These are phyloP conservation scores for Xylocopa sonorina DNA, from an alignment of 1,140 invertebrate genomes.

Conservation along the genomic window DNA sequence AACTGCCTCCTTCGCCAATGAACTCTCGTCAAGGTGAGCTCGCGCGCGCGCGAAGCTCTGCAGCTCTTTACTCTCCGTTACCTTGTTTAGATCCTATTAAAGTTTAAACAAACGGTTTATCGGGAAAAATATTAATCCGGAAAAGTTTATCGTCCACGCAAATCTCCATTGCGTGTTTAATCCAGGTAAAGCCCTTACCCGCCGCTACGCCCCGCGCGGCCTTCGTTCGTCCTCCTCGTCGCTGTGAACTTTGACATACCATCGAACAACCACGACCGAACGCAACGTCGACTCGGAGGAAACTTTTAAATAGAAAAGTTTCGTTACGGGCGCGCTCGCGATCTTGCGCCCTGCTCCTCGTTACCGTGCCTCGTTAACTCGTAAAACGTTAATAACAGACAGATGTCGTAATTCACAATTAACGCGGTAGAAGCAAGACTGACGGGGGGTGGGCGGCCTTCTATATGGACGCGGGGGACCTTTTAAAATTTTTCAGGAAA, in stretches of 20 bases:
- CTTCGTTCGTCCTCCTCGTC: background rate
- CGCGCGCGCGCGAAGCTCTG: background rate
- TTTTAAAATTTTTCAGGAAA: conserved; percentile 45
- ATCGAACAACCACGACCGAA: conserved; percentile 35
- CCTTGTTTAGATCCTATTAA: conserved; percentile 29
- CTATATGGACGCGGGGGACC: background rate
- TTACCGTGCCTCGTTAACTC: conserved; percentile 58
- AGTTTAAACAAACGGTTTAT: conserved; percentile 35
- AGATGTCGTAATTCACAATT: conserved; percentile 61
- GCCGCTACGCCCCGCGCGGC: no score
- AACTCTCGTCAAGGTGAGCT: no score
- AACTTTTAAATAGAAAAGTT: conserved; percentile 69
- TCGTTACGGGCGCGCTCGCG: conserved; percentile 6
- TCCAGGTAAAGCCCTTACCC: conserved; percentile 20
- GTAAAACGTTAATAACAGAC: conserved; percentile 61
- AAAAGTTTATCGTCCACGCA: conserved; percentile 48
- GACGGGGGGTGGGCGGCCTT: background rate
- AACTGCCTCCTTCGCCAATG: no score
- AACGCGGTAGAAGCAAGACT: conserved; percentile 13
- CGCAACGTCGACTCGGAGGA: conserved; percentile 26
- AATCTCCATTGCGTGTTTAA: conserved; percentile 56
- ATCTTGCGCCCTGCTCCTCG: conserved; percentile 33
- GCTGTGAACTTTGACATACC: conserved; percentile 17
- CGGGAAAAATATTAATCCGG: conserved; percentile 47
- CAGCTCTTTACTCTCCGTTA: background rate